Evolutionary conservation across 2,797 vertebrate species (phyloP), one percentile per base, ranked within the genome.

Genomic region (Megaceryle alcyon): DNA sequence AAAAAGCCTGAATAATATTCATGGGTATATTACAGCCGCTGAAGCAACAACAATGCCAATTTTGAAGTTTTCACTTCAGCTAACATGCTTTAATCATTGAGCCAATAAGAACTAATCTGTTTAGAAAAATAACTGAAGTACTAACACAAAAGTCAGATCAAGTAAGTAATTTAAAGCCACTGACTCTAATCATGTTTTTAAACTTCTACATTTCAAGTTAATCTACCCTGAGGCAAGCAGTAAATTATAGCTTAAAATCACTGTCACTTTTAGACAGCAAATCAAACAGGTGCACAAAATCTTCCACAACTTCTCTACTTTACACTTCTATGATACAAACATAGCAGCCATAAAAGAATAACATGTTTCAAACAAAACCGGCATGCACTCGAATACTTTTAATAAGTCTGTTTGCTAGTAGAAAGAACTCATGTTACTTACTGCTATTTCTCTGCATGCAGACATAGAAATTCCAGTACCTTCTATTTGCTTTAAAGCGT

Each of bases 381-480:
- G 54, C 44, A 93, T 60, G 57, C 43, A 90, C 33, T 33, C 69
- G 14, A 89, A 76, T 61, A 82, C 12, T 73, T 79, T 29, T 31
- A 90, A 4, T 65, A 80, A 82, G 18, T 70, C 68, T 70, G 59
- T 88, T 65, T 61, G 48, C 73, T 56, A 88, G 22, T 60, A 96
- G 93, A 96, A 96, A 96, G 53, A 93, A 82, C 48, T 97, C 39
- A 69, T 61, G 46, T 92, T 97, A 98, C 99, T 99, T 98, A 99
- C 99, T 97, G 99, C 99, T 98, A 99, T 99, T 98, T 99, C 99
- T 99, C 99, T 99, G 98, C 99, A 99, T 95, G 99, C 99, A 83
- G 99, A 99, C 99, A 99, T 99, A 96, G 99, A 99, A 98, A 99
- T 99, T 97, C 99, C 99, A 94, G 99, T 99, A 98, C 99, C 99